Base-by-base conservation (phyloP, 2,113 vertebrate genomes). In the Urocitellus parryii region DNA sequence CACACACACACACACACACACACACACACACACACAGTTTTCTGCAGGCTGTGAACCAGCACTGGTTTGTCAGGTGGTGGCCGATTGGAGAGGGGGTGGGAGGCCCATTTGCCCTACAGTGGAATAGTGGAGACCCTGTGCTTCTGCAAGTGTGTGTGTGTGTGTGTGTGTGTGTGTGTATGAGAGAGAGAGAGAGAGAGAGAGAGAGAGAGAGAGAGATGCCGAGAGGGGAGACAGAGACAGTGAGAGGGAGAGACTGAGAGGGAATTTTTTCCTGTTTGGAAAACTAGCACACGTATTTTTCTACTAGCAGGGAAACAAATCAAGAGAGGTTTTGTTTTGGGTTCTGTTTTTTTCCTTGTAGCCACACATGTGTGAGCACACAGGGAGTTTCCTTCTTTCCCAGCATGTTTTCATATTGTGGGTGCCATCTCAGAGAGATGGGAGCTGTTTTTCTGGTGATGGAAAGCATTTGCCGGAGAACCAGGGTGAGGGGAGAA, bases 81-180 rank as follows among this genome's bases (percentile, higher is more conserved):
- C 13, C 53, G 34, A 42, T 37, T 32, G 25, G n/a, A 7, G 12
- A 37, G 27, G 17, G 18, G 24, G 13, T 7, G 24, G 34, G 48
- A n/a, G 68, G 29, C n/a, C 1, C 1, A 6, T 12, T 12, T 84
- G 27, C 24, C 56, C 18, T 1, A 22, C 2, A 1, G 6, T 0
- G 25, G 32, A 20, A 42, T 0, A 2, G 29, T 0, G 32, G 3
- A 24, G 4, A 24, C 1, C 24, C 42, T 4, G 65, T 22, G 63
- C 13, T 3, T 24, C 2, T 7, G 88, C 81, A 85, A 14, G 58
- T 11, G 65, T 58, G 29, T 76, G 80, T 37, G 32, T 51, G 48
- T 12, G 39, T 42, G 39, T 42, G 58, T 11, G 65, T 58, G 29
- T 76, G 80, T 37, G 89, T 63, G 24, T 51, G 48, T 11, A 48